A percentile compares a stretch with the other conserved stretches of the same genome.
These are phyloP conservation scores for Sapayoa aenigma DNA, from an alignment of 2,113 vertebrate genomes.

Conservation along the genomic window DNA sequence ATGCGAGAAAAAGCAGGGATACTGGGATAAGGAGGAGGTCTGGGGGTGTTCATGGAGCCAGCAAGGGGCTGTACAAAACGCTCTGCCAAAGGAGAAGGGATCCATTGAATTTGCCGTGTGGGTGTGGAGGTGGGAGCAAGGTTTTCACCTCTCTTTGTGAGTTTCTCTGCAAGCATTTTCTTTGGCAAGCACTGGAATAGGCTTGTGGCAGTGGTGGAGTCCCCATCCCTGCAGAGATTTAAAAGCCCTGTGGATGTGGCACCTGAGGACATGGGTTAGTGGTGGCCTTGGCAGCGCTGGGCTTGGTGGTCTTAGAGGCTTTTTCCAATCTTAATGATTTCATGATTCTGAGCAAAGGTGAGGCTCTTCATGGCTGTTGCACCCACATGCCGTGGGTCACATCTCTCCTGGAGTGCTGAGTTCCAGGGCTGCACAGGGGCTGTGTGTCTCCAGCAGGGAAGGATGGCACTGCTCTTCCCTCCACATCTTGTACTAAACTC, in stretches of 20 bases:
- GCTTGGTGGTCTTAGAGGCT: background rate
- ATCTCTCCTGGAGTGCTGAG: background rate
- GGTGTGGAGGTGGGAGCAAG: fast-evolving
- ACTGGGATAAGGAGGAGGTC: fast-evolving
- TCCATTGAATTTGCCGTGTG: background rate
- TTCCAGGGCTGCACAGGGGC: background rate
- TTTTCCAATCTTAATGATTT: background rate
- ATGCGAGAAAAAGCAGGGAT: background rate
- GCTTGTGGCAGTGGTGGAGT: background rate
- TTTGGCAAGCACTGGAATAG: background rate
- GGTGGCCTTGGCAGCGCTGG: background rate
- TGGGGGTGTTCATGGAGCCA: fast-evolving
- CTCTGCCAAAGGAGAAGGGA: background rate
- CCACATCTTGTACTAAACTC: background rate
- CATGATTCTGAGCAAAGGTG: background rate
- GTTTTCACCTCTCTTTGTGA: background rate
- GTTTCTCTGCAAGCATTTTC: background rate
- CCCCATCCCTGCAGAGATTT: background rate
- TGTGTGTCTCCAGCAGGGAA: background rate
- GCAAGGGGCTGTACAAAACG: fast-evolving
- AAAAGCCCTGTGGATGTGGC: background rate
- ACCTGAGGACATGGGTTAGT: background rate
- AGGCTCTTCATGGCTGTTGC: background rate
- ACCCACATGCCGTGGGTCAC: background rate
- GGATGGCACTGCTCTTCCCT: background rate